phyloP scores from a whole-genome alignment of 2,113 vertebrate species.

The Stomatorhinus ivindoensis region DNA sequence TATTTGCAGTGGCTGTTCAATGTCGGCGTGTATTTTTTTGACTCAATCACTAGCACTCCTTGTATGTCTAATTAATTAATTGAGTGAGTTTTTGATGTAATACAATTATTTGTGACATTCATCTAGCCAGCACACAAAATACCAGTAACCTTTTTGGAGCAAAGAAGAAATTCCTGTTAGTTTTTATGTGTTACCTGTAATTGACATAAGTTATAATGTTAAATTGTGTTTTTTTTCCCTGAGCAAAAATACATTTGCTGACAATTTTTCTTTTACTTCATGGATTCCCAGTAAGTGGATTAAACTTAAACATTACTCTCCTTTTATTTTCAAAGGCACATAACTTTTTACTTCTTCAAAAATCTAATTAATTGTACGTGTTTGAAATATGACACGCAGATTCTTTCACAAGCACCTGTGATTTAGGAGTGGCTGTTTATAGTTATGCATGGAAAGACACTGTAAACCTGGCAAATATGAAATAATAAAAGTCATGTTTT shows the following conservation, averaged over 20 bases:
- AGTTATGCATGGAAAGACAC: constrained; percentile 18
- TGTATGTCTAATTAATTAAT: neutral
- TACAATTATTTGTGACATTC: neutral
- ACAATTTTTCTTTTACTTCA: neutral
- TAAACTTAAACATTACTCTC: neutral
- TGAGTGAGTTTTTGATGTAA: neutral
- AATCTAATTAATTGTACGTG: neutral
- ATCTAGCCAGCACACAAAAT: neutral
- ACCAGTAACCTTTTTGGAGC: neutral
- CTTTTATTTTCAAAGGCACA: neutral
- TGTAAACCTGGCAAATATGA: constrained; percentile 19
- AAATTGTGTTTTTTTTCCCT: neutral
- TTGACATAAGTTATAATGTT: neutral
- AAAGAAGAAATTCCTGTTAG: neutral
- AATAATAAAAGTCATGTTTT: constrained; percentile 20
- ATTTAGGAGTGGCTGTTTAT: constrained; percentile 26
- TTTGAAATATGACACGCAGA: neutral
- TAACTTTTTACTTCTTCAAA: neutral
- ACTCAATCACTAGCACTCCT: neutral
- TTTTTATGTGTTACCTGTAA: neutral
- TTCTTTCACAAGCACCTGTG: constrained; percentile 10
- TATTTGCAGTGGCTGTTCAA: neutral
- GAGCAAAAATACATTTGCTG: neutral
- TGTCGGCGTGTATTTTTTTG: neutral
- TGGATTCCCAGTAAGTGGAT: neutral